These are phyloP conservation scores for Murina feae DNA, from an alignment of 2,113 vertebrate genomes.

Conservation along the genomic window DNA sequence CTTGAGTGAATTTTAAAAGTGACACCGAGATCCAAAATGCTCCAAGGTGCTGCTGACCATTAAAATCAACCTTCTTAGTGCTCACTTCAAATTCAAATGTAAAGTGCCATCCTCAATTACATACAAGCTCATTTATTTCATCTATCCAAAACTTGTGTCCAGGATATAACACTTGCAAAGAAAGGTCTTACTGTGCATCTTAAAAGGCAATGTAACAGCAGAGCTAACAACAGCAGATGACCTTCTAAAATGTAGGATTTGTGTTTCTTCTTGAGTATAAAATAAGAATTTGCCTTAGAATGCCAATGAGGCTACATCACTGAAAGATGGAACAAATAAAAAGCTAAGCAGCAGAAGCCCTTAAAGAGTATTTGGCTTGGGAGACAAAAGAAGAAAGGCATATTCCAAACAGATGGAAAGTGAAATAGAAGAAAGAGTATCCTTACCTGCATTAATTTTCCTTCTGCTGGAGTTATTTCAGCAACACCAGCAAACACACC, in stretches of 20 bases:
- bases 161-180: conserved; percentile 32
- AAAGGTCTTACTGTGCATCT: conserved; percentile 2
- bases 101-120: conserved; percentile 17
- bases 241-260: conserved; percentile 20
- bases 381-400: conserved; percentile 28
- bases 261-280: not conserved
- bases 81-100: conserved; percentile 32
- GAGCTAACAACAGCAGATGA: conserved; percentile 34
- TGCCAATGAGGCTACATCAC: not conserved
- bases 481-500: conserved; percentile 91
- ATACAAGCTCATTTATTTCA: conserved; percentile 2
- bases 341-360: not conserved
- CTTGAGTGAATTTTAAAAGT: conserved; percentile 60
- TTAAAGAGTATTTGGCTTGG: not conserved
- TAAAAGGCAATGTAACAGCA: not conserved
- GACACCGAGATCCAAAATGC: conserved; percentile 42
- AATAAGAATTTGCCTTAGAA: conserved; percentile 39
- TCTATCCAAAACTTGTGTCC: conserved; percentile 2
- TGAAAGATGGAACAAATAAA: not conserved
- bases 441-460: conserved; percentile 96
- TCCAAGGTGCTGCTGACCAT: conserved; percentile 35
- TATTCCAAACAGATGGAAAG: conserved; percentile 58
- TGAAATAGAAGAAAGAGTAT: not conserved
- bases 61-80: conserved; percentile 11
- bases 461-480: conserved; percentile 90